A percentile compares a stretch with the other conserved stretches of the same genome.
phyloP scores from a whole-genome alignment of 1,140 invertebrate species.

The Nomia melanderi region DNA sequence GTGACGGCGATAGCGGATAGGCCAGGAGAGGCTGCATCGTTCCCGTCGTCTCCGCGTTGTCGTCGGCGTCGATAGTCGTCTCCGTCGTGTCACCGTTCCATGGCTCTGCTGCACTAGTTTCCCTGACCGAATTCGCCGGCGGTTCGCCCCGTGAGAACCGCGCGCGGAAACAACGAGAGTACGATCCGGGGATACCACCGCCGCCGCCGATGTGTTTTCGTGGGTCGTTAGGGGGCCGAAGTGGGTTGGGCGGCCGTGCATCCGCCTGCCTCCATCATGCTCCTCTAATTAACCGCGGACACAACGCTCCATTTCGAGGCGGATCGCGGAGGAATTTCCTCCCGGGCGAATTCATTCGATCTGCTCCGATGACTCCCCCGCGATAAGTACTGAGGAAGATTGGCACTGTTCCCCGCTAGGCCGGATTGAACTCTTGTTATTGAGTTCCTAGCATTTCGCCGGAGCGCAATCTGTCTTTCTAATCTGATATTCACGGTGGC shows the following conservation, averaged over 20 bases:
- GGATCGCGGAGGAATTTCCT: constrained; percentile 24
- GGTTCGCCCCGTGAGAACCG: constrained; percentile 57
- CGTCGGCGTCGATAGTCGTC: constrained; percentile 40
- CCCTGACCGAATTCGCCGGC: constrained; percentile 60
- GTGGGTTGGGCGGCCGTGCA: constrained; percentile 14
- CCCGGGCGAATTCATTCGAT: too few species aligned
- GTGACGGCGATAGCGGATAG: constrained; percentile 55
- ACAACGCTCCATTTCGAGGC: constrained; percentile 40
- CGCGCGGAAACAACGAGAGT: constrained; percentile 45
- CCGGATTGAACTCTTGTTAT: too few species aligned
- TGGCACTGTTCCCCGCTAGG: not conserved
- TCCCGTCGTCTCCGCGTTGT: constrained; percentile 43
- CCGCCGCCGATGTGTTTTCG: constrained; percentile 46
- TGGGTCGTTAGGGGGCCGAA: constrained; percentile 36
- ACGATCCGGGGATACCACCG: constrained; percentile 35
- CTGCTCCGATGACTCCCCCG: constrained; percentile 18
- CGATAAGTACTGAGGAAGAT: not conserved
- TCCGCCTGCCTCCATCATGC: not conserved
- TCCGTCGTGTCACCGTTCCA: constrained; percentile 56
- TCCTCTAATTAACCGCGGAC: constrained; percentile 55
- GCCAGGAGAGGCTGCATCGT: constrained; percentile 54
- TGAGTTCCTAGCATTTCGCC: too few species aligned
- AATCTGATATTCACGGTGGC: too few species aligned
- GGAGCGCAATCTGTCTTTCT: too few species aligned
- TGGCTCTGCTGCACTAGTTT: constrained; percentile 61